Conservation (phyloP, 2,113 vertebrate genomes). For the Puma concolor region DNA sequence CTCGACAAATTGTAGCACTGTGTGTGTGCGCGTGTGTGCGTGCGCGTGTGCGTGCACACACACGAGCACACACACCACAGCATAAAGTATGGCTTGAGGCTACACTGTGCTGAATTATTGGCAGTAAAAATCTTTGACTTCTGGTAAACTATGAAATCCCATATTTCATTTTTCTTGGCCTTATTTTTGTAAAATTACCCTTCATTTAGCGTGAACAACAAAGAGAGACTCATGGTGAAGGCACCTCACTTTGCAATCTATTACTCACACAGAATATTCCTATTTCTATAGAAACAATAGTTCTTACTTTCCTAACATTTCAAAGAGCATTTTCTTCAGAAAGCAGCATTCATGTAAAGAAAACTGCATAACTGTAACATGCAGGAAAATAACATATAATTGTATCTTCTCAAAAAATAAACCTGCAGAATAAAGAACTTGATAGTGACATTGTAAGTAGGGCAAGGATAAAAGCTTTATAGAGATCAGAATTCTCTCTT, state of each 20-base stretch:
- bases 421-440: constrained; percentile 22
- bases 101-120: neutral
- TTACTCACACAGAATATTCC: neutral
- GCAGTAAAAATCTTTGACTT: neutral
- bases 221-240: neutral
- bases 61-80: neutral
- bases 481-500: constrained; percentile 39
- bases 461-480: constrained; percentile 45
- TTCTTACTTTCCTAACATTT: constrained; percentile 48
- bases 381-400: constrained; percentile 51
- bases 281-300: constrained; percentile 56
- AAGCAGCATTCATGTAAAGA: constrained; percentile 46
- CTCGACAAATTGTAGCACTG: neutral
- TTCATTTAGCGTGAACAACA: constrained; percentile 15
- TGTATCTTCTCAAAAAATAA: constrained; percentile 52
- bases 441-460: constrained; percentile 51
- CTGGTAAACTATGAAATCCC: neutral
- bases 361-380: constrained; percentile 51
- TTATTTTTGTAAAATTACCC: constrained; percentile 56
- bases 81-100: neutral
- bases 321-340: constrained; percentile 41
- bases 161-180: neutral
- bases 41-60: neutral
- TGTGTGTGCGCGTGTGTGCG: neutral
- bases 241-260: neutral